Base-by-base conservation (phyloP, 1,140 invertebrate genomes). In the Chlorops oryzae region DNA sequence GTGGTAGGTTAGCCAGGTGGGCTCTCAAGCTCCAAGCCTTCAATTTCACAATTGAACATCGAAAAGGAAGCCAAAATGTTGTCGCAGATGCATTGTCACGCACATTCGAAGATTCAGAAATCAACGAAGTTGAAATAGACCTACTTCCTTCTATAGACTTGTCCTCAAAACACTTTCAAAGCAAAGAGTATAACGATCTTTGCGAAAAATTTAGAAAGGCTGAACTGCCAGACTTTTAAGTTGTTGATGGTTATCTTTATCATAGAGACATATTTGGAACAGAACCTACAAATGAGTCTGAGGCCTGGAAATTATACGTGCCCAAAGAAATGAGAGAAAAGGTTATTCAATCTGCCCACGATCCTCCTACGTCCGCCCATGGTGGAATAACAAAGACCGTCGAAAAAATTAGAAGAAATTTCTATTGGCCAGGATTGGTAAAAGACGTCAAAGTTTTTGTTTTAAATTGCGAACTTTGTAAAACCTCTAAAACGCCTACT, bases 401-500 rank as follows among this genome's bases (percentile, higher is more conserved):
- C n/a, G n/a, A n/a, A n/a, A n/a, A n/a, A n/a, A n/a, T n/a, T n/a
- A n/a, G n/a, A 27, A 13, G 18, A 9, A 45, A 38, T 21, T 18
- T 51, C 4, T 48, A 46, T 39, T 47, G 51, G 38, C 38, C 44
- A 15, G 24, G 45, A 3, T 47, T 52, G 38, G 46, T 49, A n/a
- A 42, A 9, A 5, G 23, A 52, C 21, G 46, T 54, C 5, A 38
- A 40, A 2, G 9, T 9, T 1, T 50, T 27, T 28, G 46, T 46
- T 2, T 20, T 44, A 15, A 10, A 39, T 3, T 55, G 54, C 28
- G 24, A 20, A 7, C 9, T 48, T 13, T n/a, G n/a, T n/a, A n/a
- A n/a, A n/a, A n/a, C n/a, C n/a, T n/a, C n/a, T n/a, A n/a, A n/a
- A n/a, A n/a, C 48, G 50, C 24, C 27, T 27, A 5, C 18, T 39